These are phyloP conservation scores for Numenius arquata DNA, from an alignment of 2,113 vertebrate genomes.

Conservation along the genomic window DNA sequence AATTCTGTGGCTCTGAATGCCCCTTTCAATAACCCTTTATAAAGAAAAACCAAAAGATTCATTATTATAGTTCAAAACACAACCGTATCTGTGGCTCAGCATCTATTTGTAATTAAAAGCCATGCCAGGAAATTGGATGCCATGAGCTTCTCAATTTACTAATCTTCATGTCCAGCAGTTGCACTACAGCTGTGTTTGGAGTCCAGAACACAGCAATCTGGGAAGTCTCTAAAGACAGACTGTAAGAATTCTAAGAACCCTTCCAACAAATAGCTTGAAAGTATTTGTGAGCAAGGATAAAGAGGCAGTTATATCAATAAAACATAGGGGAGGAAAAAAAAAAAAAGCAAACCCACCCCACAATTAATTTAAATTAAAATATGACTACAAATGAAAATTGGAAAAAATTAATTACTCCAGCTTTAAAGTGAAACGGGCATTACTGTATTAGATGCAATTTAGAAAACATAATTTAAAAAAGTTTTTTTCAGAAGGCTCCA, in stretches of 20 bases:
- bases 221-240: neutral
- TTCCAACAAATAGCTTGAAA: neutral
- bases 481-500: neutral
- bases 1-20: neutral
- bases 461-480: neutral
- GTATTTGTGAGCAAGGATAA: neutral
- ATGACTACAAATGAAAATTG: neutral
- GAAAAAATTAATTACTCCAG: neutral
- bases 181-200: neutral
- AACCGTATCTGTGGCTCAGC: neutral
- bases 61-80: neutral
- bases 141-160: neutral
- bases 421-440: neutral
- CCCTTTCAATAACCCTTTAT: neutral
- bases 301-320: neutral
- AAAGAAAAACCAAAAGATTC: neutral
- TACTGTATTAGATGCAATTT: neutral
- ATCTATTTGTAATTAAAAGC: neutral
- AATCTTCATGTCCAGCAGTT: neutral
- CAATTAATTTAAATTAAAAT: neutral
- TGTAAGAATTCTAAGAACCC: neutral
- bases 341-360: too few species aligned
- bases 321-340: neutral
- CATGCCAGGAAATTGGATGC: neutral
- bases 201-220: neutral